Evolutionary conservation across 1,140 invertebrate genomes (phyloP).

Genomic region (Caenorhabditis remanei): DNA sequence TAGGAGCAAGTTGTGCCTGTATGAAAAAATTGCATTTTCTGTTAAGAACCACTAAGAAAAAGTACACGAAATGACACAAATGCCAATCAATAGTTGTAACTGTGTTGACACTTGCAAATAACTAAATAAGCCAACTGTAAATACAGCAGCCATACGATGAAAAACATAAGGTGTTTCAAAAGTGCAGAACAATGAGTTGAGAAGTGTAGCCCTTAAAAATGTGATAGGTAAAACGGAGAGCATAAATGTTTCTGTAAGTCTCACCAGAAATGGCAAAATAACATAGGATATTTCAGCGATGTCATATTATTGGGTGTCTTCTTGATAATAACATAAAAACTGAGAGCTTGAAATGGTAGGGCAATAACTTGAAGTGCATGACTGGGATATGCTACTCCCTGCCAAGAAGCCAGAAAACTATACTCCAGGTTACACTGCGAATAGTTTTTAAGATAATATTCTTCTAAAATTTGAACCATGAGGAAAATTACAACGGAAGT

Average conservation of each 20-base stretch:
- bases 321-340: not conserved
- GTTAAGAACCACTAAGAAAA: too few species aligned
- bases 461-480: not conserved
- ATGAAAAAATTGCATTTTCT: too few species aligned
- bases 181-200: too few species aligned
- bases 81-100: too few species aligned
- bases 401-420: not conserved
- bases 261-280: conserved; percentile 3
- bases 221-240: too few species aligned
- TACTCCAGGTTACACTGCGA: not conserved
- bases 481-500: not conserved
- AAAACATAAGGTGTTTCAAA: too few species aligned
- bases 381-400: not conserved
- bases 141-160: too few species aligned
- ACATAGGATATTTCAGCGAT: not conserved
- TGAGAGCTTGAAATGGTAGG: not conserved
- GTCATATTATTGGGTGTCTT: not conserved
- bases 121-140: too few species aligned
- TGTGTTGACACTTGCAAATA: too few species aligned
- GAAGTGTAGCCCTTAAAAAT: too few species aligned
- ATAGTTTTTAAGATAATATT: not conserved
- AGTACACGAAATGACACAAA: too few species aligned
- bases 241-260: not conserved
- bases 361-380: not conserved
- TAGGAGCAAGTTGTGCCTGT: not conserved